Evolutionary conservation across 2,888 invertebrate genomes (phyloP).

Genomic region (Dermolepida albohirtum): DNA sequence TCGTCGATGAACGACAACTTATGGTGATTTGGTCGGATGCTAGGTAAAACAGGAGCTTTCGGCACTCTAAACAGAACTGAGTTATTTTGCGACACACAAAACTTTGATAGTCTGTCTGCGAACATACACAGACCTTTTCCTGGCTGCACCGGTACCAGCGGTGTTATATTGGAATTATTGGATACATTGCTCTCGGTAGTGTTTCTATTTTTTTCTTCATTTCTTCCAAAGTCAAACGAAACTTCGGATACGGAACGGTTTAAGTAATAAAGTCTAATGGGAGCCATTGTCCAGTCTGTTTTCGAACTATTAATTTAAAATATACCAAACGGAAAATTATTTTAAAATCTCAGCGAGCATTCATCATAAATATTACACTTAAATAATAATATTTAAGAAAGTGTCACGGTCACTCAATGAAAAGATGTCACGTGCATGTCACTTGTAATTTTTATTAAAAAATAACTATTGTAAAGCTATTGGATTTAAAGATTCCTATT

Average conservation of each 20-base stretch:
- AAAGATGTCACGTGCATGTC: too few relatives aligned
- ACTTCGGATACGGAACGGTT: background rate
- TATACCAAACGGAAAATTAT: too few relatives aligned
- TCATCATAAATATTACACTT: too few relatives aligned
- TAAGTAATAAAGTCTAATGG: conserved; percentile 6
- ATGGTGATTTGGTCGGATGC: conserved; percentile 8
- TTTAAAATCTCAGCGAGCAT: too few relatives aligned
- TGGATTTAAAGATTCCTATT: too few relatives aligned
- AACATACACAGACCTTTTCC: conserved; percentile 29
- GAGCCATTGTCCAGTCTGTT: background rate
- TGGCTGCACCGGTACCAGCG: background rate
- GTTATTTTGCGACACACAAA: conserved; percentile 2
- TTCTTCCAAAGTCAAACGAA: too few relatives aligned
- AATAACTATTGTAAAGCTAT: too few relatives aligned
- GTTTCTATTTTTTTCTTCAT: background rate
- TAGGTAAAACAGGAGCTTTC: background rate
- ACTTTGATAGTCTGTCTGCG: conserved; percentile 5
- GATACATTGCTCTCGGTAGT: background rate
- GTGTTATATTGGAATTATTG: background rate
- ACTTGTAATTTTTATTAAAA: too few relatives aligned
- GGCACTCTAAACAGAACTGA: background rate
- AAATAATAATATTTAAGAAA: too few relatives aligned
- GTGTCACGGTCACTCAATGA: too few relatives aligned
- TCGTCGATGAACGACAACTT: conserved; percentile 21
- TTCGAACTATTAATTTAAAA: too few relatives aligned